Evolutionary conservation across 2,888 invertebrate genomes (phyloP).

Genomic region (Belgica antarctica): DNA sequence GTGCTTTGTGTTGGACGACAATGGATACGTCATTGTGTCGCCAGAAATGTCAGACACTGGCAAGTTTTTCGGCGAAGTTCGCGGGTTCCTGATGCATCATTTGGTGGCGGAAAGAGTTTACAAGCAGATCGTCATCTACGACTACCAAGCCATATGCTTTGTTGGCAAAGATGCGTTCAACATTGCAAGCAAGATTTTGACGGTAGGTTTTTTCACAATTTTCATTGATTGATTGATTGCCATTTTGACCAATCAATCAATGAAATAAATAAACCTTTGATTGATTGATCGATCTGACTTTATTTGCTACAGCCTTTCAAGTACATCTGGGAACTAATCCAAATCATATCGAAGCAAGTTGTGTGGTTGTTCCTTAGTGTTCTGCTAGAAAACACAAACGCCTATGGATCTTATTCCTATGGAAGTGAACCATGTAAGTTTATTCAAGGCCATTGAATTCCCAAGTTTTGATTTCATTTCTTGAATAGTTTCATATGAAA

Average conservation of each 20-base stretch:
- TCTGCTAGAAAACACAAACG: constrained; percentile 57
- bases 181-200: constrained; percentile 58
- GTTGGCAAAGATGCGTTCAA: constrained; percentile 63
- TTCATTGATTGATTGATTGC: too few relatives aligned
- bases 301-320: constrained; percentile 59
- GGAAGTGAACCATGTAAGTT: background rate
- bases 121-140: constrained; percentile 70
- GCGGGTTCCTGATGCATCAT: constrained; percentile 72
- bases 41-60: constrained; percentile 73
- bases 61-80: constrained; percentile 81
- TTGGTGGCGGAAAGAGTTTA: constrained; percentile 74
- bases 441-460: background rate
- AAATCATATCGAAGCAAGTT: constrained; percentile 61
- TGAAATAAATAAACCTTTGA: too few relatives aligned
- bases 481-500: constrained; percentile 44
- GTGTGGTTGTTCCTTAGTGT: constrained; percentile 62
- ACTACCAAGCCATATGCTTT: constrained; percentile 89
- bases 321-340: constrained; percentile 59
- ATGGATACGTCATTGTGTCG: constrained; percentile 82
- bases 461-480: background rate
- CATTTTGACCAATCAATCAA: too few relatives aligned
- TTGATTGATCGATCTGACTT: too few relatives aligned
- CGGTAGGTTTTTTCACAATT: too few relatives aligned
- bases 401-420: constrained; percentile 49
- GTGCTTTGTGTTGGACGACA: constrained; percentile 84